Base-by-base conservation (phyloP, 2,888 invertebrate genomes). In the Pyrgus malvae region DNA sequence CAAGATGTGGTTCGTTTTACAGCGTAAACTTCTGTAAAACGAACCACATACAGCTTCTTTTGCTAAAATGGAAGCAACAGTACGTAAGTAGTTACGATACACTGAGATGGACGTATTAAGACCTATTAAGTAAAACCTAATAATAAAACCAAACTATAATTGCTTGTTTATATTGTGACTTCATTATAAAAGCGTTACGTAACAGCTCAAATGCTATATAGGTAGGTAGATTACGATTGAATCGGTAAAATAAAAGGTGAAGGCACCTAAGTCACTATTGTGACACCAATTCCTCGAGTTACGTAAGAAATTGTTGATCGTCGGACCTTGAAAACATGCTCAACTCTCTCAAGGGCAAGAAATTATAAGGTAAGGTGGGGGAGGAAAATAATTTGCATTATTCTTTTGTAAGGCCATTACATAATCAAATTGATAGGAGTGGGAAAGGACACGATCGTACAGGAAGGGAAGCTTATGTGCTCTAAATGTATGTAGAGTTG, bases 401-500 rank as follows among this genome's bases (percentile, higher is more conserved):
- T 21, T 21, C 6, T 21, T 4, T 6, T 21, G 3, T 11, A 17
- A 21, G 6, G n/a, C n/a, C n/a, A 21, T 21, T 21, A 21, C 21
- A 6, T 21, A 21, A 4, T 4, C 6, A 21, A 21, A 21, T 21
- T 4, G 3, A 21, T 21, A 21, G 3, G 35, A 9, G 16, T 35
- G 35, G 16, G 35, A 35, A 35, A 35, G 48, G 48, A 48, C 35
- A 25, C 9, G 17, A 33, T 29, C 31, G 21, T 16, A 17, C 27
- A 44, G 35, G 42, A 35, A 42, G 35, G 9, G 19, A 35, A 19
- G 35, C 42, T 27, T 42, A 17, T 25, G 12, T 46, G 41, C 11
- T 51, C 50, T 17, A 50, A 31, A 35, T 44, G 48, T 33, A 35
- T 44, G 48, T 42, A 38, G 55, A 50, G 44, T 56, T 41, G 46